Evolutionary conservation across 2,888 invertebrate species (phyloP).

Genomic region (Ormyrus pomaceus): DNA sequence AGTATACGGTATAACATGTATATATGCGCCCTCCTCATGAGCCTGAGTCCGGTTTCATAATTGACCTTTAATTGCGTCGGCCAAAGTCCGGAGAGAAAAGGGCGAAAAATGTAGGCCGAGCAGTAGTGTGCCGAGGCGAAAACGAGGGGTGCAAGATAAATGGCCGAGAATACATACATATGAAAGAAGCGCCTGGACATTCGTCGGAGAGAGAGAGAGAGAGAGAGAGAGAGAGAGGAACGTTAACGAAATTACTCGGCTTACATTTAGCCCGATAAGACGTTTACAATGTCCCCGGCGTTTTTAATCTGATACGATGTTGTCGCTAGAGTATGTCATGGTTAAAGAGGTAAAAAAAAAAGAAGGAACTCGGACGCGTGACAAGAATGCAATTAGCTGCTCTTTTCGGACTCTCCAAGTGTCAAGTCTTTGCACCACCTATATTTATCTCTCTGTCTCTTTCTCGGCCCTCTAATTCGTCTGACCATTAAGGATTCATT

Average conservation of each 20-base stretch:
- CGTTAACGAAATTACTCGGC: too few species aligned
- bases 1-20: too few species aligned
- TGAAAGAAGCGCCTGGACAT: too few species aligned
- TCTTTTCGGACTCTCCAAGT: conserved; percentile 14
- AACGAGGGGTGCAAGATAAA: neutral
- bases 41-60: conserved; percentile 11
- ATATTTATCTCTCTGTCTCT: conserved; percentile 31
- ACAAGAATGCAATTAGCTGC: conserved; percentile 44
- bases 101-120: too few species aligned
- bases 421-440: conserved; percentile 21
- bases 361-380: conserved; percentile 34
- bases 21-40: neutral
- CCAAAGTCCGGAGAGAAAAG: neutral
- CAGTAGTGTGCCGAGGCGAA: too few species aligned
- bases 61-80: conserved; percentile 17
- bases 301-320: too few species aligned
- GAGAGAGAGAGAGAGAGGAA: neutral
- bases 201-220: too few species aligned
- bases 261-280: too few species aligned
- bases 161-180: neutral
- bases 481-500: conserved; percentile 4
- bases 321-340: too few species aligned
- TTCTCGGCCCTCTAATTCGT: neutral
- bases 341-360: neutral
- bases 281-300: too few species aligned